Percentiles rank a stretch among this genome's conserved stretches.
These are phyloP conservation scores for Gymnodraco acuticeps DNA, from an alignment of 2,797 vertebrate species.

Conservation along the genomic window DNA sequence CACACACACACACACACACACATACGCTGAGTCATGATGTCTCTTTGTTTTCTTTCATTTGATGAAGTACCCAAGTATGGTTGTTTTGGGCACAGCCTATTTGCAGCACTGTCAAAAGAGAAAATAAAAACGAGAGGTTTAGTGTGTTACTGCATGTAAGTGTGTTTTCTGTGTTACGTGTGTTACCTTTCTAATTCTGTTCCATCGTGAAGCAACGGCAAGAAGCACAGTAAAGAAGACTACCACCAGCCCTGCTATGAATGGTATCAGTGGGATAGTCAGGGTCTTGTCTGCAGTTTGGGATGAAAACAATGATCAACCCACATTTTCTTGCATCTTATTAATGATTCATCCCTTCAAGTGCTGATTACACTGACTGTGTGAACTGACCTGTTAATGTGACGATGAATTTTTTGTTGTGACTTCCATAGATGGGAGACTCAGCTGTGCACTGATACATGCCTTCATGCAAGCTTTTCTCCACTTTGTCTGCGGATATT, in stretches of 20 bases:
- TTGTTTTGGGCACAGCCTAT: conserved; percentile 38
- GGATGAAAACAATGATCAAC: conserved; percentile 19
- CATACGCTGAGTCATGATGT: neutral
- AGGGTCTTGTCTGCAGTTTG: conserved; percentile 80
- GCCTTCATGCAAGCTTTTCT: conserved; percentile 82
- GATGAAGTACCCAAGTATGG: neutral
- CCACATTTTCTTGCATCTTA: neutral
- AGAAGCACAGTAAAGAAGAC: conserved; percentile 84
- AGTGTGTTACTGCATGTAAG: neutral
- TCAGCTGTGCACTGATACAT: conserved; percentile 83
- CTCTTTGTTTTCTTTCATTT: conserved; percentile 9
- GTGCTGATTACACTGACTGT: neutral
- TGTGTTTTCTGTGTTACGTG: conserved; percentile 43
- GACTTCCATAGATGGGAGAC: conserved; percentile 48
- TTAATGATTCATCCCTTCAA: conserved; percentile 4
- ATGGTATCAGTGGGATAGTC: conserved; percentile 84
- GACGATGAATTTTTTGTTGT: conserved; percentile 82
- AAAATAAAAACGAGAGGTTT: conserved; percentile 26
- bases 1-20: neutral
- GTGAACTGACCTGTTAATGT: conserved; percentile 86
- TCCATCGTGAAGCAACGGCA: conserved; percentile 84
- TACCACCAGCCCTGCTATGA: conserved; percentile 90
- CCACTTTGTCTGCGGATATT: conserved; percentile 71
- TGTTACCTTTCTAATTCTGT: conserved; percentile 81
- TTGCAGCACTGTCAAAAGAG: conserved; percentile 81